These are phyloP conservation scores for Aegotheles bennettii DNA, from an alignment of 2,113 vertebrate genomes.

Conservation along the genomic window DNA sequence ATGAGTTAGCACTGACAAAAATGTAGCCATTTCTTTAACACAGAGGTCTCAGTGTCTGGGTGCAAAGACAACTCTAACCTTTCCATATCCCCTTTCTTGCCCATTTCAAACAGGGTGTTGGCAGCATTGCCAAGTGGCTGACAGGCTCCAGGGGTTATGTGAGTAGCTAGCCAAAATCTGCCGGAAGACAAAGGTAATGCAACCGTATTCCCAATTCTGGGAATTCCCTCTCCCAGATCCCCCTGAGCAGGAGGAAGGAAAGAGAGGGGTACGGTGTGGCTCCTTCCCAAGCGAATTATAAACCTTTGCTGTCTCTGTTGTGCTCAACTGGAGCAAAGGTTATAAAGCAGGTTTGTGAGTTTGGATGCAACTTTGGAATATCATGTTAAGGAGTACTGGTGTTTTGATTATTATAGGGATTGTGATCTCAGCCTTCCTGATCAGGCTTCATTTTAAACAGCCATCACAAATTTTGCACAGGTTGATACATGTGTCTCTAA, in stretches of 20 bases:
- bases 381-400: neutral
- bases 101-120: neutral
- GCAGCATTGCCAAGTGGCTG: neutral
- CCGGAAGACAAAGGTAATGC: neutral
- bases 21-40: accelerated
- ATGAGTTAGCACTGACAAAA: neutral
- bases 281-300: neutral
- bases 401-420: neutral
- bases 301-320: neutral
- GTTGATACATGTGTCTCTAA: constrained; percentile 50
- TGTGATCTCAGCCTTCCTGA: constrained; percentile 15
- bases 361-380: neutral
- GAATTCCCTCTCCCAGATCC: neutral
- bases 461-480: constrained; percentile 5
- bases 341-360: neutral
- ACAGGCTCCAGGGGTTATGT: neutral
- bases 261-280: neutral
- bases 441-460: neutral
- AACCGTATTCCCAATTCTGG: accelerated
- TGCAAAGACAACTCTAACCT: neutral
- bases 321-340: neutral
- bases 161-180: neutral
- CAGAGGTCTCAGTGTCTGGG: neutral
- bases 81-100: neutral
- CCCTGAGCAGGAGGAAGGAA: neutral